Evolutionary conservation across 2,888 invertebrate genomes (phyloP).

Genomic region (Oscheius sp.): DNA sequence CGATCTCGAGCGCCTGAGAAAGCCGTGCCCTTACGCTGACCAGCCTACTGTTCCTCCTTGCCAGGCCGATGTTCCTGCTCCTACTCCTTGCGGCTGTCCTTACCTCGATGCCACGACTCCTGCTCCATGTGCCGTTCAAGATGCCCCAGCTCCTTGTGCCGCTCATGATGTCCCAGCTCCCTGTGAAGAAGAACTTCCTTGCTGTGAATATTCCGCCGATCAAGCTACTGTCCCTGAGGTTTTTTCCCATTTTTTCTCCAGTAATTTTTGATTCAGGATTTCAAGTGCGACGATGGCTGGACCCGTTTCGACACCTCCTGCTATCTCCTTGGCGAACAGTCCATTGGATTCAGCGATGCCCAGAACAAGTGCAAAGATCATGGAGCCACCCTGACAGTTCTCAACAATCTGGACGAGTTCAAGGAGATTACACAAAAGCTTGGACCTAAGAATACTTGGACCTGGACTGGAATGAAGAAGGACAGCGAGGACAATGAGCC

Average conservation of each 20-base stretch:
- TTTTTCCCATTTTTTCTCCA: background rate
- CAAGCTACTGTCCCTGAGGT: too few species aligned
- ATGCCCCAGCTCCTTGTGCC: background rate
- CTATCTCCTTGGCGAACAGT: slow-evolving; percentile 46
- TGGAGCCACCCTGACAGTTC: slow-evolving; percentile 47
- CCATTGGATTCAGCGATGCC: slow-evolving; percentile 42
- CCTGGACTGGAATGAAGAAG: slow-evolving; percentile 47
- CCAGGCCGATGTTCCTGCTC: background rate
- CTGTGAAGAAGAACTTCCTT: background rate
- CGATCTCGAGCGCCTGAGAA: too few species aligned
- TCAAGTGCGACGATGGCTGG: slow-evolving; percentile 53
- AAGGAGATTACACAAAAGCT: background rate
- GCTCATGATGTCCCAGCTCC: background rate
- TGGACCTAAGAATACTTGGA: slow-evolving; percentile 31
- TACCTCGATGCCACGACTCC: too few species aligned
- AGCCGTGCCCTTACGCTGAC: too few species aligned
- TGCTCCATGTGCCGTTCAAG: background rate
- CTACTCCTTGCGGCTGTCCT: too few species aligned
- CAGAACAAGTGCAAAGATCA: slow-evolving; percentile 46
- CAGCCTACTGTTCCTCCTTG: background rate
- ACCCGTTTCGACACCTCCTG: slow-evolving; percentile 47
- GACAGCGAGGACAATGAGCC: background rate
- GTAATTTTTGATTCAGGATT: background rate
- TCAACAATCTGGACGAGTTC: slow-evolving; percentile 52
- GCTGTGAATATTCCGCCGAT: background rate